Evolutionary conservation across 2,888 invertebrate species (phyloP).

Genomic region (Agrotis exclamationis): DNA sequence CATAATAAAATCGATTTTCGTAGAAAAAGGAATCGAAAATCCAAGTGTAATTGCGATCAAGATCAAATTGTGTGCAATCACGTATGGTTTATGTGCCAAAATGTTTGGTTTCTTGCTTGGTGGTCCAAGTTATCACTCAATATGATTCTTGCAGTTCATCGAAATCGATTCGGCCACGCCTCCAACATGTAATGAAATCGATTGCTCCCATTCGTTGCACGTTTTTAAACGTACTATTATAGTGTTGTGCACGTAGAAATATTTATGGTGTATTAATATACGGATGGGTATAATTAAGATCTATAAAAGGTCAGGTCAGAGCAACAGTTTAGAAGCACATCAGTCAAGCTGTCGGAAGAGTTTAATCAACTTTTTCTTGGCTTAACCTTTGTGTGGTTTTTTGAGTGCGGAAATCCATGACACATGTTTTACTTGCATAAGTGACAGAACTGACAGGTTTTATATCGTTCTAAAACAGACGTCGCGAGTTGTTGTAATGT

Average conservation of each 20-base stretch:
- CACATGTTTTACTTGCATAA: not conserved
- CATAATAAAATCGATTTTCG: slow-evolving; percentile 56
- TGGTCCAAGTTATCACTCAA: slow-evolving; percentile 74
- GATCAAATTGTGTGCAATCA: slow-evolving; percentile 72
- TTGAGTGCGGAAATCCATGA: not conserved
- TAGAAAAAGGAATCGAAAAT: slow-evolving; percentile 52
- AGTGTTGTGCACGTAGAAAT: slow-evolving; percentile 50
- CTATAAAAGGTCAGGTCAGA: slow-evolving; percentile 60
- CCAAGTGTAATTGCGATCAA: slow-evolving; percentile 66
- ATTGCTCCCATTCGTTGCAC: slow-evolving; percentile 64
- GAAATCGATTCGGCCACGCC: slow-evolving; percentile 72
- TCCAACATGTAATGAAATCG: slow-evolving; percentile 65
- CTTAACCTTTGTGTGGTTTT: slow-evolving; percentile 8
- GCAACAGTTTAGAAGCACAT: slow-evolving; percentile 60
- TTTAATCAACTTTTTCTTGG: slow-evolving; percentile 38
- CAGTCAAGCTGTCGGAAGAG: slow-evolving; percentile 56
- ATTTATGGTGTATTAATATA: slow-evolving; percentile 59
- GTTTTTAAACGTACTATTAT: slow-evolving; percentile 51
- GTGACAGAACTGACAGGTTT: not conserved
- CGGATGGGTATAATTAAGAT: slow-evolving; percentile 55
- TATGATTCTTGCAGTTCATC: slow-evolving; percentile 72
- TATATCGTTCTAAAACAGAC: too few species aligned
- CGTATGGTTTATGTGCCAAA: slow-evolving; percentile 60
- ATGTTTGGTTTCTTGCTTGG: slow-evolving; percentile 68
- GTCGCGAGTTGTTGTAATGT: too few species aligned